Percentiles rank a stretch among this genome's conserved stretches.
These are phyloP conservation scores for Drosophila siamana DNA, from an alignment of 2,888 invertebrate species.

Conservation along the genomic window DNA sequence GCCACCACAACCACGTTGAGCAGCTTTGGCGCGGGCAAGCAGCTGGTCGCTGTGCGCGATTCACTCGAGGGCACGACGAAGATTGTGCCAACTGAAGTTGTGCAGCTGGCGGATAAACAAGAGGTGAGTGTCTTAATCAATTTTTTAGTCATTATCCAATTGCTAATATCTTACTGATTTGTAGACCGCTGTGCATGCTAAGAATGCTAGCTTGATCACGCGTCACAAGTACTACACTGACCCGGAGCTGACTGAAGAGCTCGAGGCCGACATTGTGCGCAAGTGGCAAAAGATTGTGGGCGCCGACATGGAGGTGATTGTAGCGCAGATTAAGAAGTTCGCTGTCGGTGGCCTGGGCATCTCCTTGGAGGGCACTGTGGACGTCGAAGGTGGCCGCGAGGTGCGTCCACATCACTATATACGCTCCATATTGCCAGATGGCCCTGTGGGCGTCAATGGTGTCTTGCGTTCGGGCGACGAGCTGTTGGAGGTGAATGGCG, in stretches of 20 bases:
- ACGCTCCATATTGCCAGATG: constrained; percentile 97
- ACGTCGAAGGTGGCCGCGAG: constrained; percentile 98
- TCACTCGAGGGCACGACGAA: constrained; percentile 81
- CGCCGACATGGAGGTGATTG: constrained; percentile 90
- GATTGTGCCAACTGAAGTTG: constrained; percentile 82
- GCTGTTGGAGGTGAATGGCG: constrained; percentile 96
- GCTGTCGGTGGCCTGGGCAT: constrained; percentile 97
- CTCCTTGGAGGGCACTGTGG: constrained; percentile 98
- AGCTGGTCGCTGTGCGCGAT: constrained; percentile 83
- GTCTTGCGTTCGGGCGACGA: constrained; percentile 97
- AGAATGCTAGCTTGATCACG: constrained; percentile 73
- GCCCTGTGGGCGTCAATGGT: constrained; percentile 97
- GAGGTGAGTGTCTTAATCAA: constrained; percentile 64
- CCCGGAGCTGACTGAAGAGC: constrained; percentile 88
- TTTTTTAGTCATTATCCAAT: not conserved
- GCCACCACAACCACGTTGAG: constrained; percentile 69
- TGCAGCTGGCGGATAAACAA: constrained; percentile 67
- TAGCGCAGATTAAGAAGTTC: constrained; percentile 93
- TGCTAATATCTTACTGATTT: not conserved
- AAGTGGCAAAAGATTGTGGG: constrained; percentile 94
- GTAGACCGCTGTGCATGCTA: constrained; percentile 76
- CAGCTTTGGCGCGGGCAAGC: constrained; percentile 83
- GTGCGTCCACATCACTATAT: constrained; percentile 99
- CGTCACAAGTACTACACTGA: constrained; percentile 85
- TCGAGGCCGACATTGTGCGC: constrained; percentile 91